These are phyloP conservation scores for Tinamus guttatus DNA, from an alignment of 2,113 vertebrate genomes.

Conservation along the genomic window DNA sequence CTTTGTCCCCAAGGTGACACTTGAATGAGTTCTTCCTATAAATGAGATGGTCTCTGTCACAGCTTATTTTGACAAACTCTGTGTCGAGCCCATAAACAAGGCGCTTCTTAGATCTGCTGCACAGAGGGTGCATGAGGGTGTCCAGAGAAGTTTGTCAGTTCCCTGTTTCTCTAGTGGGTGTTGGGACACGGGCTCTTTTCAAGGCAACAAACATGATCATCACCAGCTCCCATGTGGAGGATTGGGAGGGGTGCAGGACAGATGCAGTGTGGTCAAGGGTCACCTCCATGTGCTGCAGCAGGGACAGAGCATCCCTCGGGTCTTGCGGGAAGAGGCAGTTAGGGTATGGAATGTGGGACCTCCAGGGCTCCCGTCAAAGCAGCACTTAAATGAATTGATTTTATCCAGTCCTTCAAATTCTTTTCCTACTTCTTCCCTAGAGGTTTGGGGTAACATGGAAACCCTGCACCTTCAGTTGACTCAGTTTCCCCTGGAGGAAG, in stretches of 20 bases:
- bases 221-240: background rate
- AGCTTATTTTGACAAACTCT: slow-evolving; percentile 55
- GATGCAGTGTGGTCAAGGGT: background rate
- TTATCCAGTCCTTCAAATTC: background rate
- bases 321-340: background rate
- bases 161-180: background rate
- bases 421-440: background rate
- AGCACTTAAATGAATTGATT: background rate
- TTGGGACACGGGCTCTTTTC: background rate
- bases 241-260: background rate
- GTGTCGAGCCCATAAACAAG: slow-evolving; percentile 46
- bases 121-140: background rate
- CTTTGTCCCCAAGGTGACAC: slow-evolving; percentile 56
- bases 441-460: background rate
- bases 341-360: background rate
- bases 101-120: background rate
- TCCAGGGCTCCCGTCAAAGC: background rate
- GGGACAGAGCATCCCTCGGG: background rate
- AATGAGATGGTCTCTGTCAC: slow-evolving; percentile 64
- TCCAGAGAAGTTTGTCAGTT: slow-evolving; percentile 4
- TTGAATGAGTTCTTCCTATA: slow-evolving; percentile 59
- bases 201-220: background rate
- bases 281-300: background rate
- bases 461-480: background rate
- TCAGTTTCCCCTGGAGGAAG: background rate